Percentiles rank a stretch among this genome's conserved stretches.
Conservation (phyloP, 2,113 vertebrate species). For the Madoqua kirkii region DNA sequence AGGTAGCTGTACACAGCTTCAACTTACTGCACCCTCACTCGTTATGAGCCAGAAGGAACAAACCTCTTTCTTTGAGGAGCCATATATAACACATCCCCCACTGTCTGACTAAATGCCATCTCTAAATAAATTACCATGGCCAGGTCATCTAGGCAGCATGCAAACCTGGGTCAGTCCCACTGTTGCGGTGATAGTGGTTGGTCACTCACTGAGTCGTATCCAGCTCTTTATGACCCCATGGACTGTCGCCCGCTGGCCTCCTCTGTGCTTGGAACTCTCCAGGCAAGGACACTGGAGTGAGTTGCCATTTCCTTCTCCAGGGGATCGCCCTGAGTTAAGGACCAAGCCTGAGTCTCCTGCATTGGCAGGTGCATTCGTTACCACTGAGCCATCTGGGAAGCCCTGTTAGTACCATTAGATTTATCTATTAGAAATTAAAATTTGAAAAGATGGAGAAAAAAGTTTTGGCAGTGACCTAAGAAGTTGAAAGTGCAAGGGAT, state of each 20-base stretch:
- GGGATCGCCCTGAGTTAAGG: not conserved
- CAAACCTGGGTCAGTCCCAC: rapidly evolving
- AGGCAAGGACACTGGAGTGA: not conserved
- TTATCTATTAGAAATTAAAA: not conserved
- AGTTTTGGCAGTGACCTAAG: not conserved
- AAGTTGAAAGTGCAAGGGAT: not conserved
- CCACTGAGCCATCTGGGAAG: not conserved
- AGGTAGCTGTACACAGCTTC: not conserved
- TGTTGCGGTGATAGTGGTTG: rapidly evolving
- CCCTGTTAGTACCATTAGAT: not conserved
- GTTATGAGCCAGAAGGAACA: not conserved
- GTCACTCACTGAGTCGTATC: not conserved
- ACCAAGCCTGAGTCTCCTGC: not conserved
- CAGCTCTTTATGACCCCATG: not conserved
- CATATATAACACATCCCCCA: not conserved
- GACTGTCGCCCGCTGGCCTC: not conserved
- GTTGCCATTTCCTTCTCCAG: not conserved
- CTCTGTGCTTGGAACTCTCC: not conserved
- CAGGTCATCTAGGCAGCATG: not conserved
- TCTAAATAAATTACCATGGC: not conserved
- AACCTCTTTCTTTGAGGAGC: not conserved
- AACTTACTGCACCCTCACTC: not conserved
- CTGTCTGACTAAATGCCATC: not conserved
- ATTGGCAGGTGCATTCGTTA: not conserved
- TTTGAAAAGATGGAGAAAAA: not conserved